phyloP scores from a whole-genome alignment of 2,113 vertebrate species.

The Quiscalus mexicanus region DNA sequence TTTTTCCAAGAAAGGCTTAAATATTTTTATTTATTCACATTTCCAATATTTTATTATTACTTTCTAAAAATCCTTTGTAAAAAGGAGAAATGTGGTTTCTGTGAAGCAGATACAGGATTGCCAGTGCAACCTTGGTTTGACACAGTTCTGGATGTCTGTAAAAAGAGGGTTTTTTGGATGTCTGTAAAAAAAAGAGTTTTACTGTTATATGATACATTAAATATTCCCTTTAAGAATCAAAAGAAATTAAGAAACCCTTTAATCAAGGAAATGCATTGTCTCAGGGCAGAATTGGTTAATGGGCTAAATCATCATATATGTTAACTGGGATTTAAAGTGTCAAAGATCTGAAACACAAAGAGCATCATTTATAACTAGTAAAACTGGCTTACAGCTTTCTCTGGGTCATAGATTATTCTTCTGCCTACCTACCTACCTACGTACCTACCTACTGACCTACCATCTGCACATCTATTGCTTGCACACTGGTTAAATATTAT shows the following conservation, averaged over 20 bases:
- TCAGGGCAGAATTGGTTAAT: background rate
- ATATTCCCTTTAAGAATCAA: background rate
- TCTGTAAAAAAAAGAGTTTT: background rate
- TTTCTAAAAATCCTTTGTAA: background rate
- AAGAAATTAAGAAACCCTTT: background rate
- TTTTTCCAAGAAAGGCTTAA: background rate
- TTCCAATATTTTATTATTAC: background rate
- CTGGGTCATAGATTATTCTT: background rate
- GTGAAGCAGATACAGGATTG: background rate
- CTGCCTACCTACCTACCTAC: background rate
- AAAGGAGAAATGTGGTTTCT: background rate
- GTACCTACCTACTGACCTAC: background rate
- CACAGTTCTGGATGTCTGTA: background rate
- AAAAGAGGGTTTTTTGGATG: no score
- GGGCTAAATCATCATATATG: background rate
- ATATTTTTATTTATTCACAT: background rate
- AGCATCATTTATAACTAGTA: background rate
- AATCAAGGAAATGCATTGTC: conserved; percentile 24
- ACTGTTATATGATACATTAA: background rate
- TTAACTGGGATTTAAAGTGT: conserved; percentile 5
- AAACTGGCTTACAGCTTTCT: background rate
- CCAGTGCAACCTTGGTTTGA: background rate
- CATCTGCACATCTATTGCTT: background rate
- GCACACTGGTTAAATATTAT: background rate
- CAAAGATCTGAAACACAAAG: background rate